Evolutionary conservation across 2,113 vertebrate species (phyloP).

Genomic region (Condylura cristata): DNA sequence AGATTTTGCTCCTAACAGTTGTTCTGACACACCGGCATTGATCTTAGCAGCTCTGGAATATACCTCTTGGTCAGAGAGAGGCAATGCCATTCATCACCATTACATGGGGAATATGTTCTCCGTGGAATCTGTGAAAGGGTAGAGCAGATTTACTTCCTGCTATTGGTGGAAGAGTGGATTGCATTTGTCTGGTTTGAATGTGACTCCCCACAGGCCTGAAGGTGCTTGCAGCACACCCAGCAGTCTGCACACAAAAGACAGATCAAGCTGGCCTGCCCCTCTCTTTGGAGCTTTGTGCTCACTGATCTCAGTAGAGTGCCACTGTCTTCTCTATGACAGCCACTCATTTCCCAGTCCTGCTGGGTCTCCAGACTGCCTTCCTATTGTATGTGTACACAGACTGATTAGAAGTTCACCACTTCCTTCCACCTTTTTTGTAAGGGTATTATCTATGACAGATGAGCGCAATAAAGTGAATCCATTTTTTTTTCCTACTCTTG

Average conservation of each 20-base stretch:
- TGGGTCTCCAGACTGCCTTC: constrained; percentile 64
- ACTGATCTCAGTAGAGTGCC: constrained; percentile 63
- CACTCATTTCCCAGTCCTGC: constrained; percentile 7
- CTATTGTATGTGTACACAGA: constrained; percentile 62
- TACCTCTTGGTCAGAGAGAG: constrained; percentile 6
- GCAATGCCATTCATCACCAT: constrained; percentile 24
- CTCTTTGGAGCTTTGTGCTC: constrained; percentile 39
- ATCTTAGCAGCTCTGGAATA: constrained; percentile 48
- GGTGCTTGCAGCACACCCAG: constrained; percentile 18
- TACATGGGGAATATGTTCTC: neutral
- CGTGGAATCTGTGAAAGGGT: constrained; percentile 55
- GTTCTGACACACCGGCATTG: constrained; percentile 40
- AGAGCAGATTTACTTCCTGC: neutral
- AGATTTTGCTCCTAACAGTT: constrained; percentile 30
- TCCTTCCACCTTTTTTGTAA: constrained; percentile 36
- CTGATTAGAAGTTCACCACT: constrained; percentile 64
- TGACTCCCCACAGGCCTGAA: constrained; percentile 72
- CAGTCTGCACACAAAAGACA: constrained; percentile 70
- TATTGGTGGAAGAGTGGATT: constrained; percentile 34
- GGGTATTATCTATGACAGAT: constrained; percentile 72
- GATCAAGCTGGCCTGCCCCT: constrained; percentile 43
- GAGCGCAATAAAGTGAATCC: constrained; percentile 74
- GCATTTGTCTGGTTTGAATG: constrained; percentile 59
- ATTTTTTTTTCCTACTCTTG: constrained; percentile 35
- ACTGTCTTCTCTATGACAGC: neutral